Conservation (phyloP, 2,113 vertebrate genomes). For the Heterochromis multidens region DNA sequence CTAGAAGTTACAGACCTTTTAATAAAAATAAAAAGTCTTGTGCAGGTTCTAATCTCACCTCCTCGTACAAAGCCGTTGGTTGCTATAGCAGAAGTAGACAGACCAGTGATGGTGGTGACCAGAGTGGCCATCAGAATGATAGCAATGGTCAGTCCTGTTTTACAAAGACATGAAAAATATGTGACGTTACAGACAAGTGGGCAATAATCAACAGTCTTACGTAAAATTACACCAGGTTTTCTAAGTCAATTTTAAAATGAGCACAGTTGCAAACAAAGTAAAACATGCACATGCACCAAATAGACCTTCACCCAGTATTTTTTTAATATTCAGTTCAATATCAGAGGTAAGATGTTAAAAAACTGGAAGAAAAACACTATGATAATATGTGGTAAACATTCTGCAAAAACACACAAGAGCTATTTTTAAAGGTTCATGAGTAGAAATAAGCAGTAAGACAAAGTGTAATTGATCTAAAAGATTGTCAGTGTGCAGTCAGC, state of each 20-base stretch:
- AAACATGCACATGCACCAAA: background rate
- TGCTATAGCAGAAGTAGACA: constrained; percentile 95
- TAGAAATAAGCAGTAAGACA: fast-evolving
- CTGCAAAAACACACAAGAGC: background rate
- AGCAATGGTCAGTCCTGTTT: constrained; percentile 83
- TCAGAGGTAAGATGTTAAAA: background rate
- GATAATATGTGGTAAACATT: fast-evolving
- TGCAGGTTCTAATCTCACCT: constrained; percentile 75
- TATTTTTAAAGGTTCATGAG: background rate
- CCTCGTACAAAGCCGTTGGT: constrained; percentile 97
- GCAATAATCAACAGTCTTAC: background rate
- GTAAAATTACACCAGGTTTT: fast-evolving
- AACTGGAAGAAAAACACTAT: background rate
- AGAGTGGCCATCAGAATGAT: constrained; percentile 91
- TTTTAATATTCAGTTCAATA: background rate
- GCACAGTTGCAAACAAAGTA: background rate
- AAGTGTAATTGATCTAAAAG: background rate
- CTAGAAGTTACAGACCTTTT: fast-evolving
- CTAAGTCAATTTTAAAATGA: background rate
- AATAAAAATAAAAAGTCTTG: background rate
- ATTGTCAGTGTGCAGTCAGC: background rate
- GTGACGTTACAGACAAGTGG: background rate
- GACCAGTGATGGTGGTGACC: constrained; percentile 94
- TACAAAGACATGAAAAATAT: background rate
- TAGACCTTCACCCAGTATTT: fast-evolving